These are phyloP conservation scores for Ginglymostoma cirratum DNA, from an alignment of 2,113 vertebrate species.

Conservation along the genomic window DNA sequence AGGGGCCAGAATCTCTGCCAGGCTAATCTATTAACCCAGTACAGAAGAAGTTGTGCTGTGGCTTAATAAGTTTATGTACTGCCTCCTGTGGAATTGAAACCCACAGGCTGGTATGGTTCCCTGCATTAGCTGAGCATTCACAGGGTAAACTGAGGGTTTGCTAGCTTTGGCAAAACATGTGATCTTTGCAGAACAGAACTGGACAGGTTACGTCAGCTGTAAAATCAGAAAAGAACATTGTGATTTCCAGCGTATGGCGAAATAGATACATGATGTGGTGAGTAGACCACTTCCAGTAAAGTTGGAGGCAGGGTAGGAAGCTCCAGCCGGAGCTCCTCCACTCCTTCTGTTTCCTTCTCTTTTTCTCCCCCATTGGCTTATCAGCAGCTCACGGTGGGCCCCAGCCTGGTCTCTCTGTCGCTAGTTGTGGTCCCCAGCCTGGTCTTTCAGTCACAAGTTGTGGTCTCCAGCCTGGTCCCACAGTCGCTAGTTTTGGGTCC, in stretches of 20 bases:
- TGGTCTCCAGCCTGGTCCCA: too few relatives aligned
- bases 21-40: neutral
- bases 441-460: too few relatives aligned
- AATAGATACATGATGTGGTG: neutral
- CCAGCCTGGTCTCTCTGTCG: too few relatives aligned
- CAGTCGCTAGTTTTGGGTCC: too few relatives aligned
- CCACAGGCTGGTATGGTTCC: neutral
- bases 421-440: too few relatives aligned
- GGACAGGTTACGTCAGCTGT: neutral
- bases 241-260: neutral
- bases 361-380: too few relatives aligned
- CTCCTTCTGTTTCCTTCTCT: too few relatives aligned
- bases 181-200: neutral
- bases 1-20: neutral
- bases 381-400: too few relatives aligned
- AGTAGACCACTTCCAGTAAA: neutral
- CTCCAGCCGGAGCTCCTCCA: too few relatives aligned
- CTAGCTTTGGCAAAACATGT: neutral
- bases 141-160: neutral
- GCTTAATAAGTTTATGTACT: neutral
- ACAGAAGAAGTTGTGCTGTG: neutral
- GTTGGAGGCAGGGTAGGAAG: too few relatives aligned
- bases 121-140: neutral
- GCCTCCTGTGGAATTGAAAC: neutral
- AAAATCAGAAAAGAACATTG: neutral